Conservation (phyloP, 1,140 invertebrate species). For the Prorops nasuta region DNA sequence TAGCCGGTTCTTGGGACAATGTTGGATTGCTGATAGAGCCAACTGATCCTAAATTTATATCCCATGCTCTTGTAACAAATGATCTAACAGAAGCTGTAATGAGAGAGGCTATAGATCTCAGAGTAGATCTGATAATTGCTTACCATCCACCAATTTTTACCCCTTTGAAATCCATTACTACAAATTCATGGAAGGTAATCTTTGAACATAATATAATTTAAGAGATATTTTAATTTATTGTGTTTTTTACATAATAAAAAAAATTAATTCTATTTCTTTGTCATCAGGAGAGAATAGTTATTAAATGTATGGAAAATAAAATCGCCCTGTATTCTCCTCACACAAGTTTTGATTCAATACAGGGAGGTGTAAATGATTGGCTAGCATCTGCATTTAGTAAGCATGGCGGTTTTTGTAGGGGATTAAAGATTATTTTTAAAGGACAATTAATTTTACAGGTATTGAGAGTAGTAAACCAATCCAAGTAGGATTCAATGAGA, state of each 20-base stretch:
- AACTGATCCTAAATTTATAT: slow-evolving; percentile 60
- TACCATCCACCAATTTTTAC: slow-evolving; percentile 96
- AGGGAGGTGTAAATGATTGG: slow-evolving; percentile 91
- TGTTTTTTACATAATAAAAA: background rate
- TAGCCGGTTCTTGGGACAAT: slow-evolving; percentile 93
- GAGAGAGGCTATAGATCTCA: slow-evolving; percentile 72
- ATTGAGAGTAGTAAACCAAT: slow-evolving; percentile 56
- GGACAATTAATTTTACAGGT: slow-evolving; percentile 20
- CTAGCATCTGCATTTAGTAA: slow-evolving; percentile 74
- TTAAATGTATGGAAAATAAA: slow-evolving; percentile 77
- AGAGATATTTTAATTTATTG: background rate
- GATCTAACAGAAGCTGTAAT: slow-evolving; percentile 90
- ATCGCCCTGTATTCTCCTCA: slow-evolving; percentile 94
- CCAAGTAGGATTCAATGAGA: slow-evolving; percentile 31
- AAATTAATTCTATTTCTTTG: background rate
- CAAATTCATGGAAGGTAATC: slow-evolving; percentile 70
- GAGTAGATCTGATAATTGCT: slow-evolving; percentile 80
- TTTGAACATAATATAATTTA: background rate
- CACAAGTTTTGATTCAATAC: slow-evolving; percentile 81
- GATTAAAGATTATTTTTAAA: background rate
- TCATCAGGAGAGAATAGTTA: slow-evolving; percentile 71
- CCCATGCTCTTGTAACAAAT: slow-evolving; percentile 85
- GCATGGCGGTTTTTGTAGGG: slow-evolving; percentile 11
- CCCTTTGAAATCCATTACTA: slow-evolving; percentile 76
- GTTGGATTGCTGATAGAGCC: slow-evolving; percentile 90